Evolutionary conservation across 2,797 vertebrate species (phyloP).

Genomic region (Sebastes iracundus): DNA sequence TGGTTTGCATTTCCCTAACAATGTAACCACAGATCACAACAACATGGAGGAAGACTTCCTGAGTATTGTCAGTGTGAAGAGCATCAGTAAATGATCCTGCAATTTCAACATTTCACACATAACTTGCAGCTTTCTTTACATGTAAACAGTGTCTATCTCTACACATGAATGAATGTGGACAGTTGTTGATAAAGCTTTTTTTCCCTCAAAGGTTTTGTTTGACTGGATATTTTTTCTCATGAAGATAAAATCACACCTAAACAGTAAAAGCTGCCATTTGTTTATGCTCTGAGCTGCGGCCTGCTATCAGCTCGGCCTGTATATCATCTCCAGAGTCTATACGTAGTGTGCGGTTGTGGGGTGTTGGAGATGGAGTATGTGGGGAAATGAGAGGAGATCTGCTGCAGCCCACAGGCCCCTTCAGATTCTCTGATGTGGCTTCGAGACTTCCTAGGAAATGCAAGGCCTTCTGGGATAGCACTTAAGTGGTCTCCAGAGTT

Average conservation of each 20-base stretch:
- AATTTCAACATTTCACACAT: constrained; percentile 46
- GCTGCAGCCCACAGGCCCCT: constrained; percentile 73
- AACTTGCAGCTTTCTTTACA: constrained; percentile 25
- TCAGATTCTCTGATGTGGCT: constrained; percentile 79
- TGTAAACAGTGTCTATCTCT: constrained; percentile 27
- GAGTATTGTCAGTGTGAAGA: not conserved
- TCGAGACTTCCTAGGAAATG: constrained; percentile 71
- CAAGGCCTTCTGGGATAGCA: constrained; percentile 72
- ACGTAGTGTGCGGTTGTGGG: constrained; percentile 66
- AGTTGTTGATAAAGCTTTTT: constrained; percentile 29
- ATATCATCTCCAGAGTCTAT: constrained; percentile 64
- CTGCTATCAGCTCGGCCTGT: constrained; percentile 50
- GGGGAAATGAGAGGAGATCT: constrained; percentile 77
- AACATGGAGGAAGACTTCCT: constrained; percentile 28
- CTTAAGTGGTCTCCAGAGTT: constrained; percentile 60
- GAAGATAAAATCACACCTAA: constrained; percentile 56
- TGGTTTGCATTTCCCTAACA: not conserved
- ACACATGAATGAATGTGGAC: constrained; percentile 10
- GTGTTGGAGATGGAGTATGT: constrained; percentile 65
- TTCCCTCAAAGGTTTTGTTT: constrained; percentile 26
- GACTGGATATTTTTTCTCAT: constrained; percentile 23
- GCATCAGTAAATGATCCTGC: constrained; percentile 3
- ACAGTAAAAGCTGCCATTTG: constrained; percentile 63
- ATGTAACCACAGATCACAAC: not conserved
- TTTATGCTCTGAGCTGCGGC: constrained; percentile 50